Evolutionary conservation across 2,888 invertebrate genomes (phyloP).

Genomic region (Lordiphosa andalusiaca): DNA sequence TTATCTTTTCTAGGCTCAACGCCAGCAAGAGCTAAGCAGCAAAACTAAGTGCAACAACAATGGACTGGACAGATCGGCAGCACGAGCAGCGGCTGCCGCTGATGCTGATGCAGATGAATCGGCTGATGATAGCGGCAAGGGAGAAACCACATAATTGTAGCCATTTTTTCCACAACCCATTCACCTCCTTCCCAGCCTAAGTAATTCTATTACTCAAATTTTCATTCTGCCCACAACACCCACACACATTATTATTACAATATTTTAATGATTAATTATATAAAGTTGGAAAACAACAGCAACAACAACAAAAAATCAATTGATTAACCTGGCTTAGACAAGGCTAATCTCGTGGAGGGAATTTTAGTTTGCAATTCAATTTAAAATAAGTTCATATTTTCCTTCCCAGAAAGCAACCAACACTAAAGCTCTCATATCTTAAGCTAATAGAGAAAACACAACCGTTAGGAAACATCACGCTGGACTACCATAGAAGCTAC

Average conservation of each 20-base stretch:
- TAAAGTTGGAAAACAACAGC: conserved; percentile 22
- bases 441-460: no score
- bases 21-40: conserved; percentile 44
- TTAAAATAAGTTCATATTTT: no score
- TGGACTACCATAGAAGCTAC: no score
- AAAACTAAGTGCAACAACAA: conserved; percentile 62
- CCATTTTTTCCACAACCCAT: conserved; percentile 20
- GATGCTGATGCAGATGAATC: conserved; percentile 63
- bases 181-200: conserved; percentile 18
- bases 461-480: no score
- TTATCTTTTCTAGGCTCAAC: conserved; percentile 78
- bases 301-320: conserved; percentile 7
- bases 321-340: conserved; percentile 4
- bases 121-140: conserved; percentile 93
- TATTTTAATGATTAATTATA: conserved; percentile 40
- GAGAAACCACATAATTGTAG: conserved; percentile 84
- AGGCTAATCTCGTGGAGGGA: not conserved
- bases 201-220: conserved; percentile 27
- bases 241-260: conserved; percentile 33
- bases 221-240: conserved; percentile 2
- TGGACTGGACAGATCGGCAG: conserved; percentile 42
- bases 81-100: conserved; percentile 30
- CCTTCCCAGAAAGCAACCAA: no score
- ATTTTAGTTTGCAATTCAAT: conserved; percentile 1
- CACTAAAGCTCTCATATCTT: no score